Evolutionary conservation across 2,113 vertebrate species (phyloP).

Genomic region (Lepus europaeus): DNA sequence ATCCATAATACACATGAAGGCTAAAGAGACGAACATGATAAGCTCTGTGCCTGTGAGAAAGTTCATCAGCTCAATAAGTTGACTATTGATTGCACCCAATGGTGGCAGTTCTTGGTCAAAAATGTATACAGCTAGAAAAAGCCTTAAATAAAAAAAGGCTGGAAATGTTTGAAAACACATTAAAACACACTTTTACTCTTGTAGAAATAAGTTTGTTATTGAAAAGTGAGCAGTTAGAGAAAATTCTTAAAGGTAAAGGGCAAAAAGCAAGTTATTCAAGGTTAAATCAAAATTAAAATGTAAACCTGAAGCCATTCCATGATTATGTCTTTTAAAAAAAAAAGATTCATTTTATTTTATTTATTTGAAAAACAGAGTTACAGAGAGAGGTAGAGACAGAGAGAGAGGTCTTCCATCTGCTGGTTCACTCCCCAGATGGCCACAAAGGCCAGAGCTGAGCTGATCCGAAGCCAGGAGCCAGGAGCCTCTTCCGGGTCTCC

Average conservation of each 20-base stretch:
- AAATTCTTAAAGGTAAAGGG: neutral
- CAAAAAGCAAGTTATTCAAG: neutral
- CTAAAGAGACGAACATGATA: neutral
- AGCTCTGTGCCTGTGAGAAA: neutral
- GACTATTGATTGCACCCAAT: neutral
- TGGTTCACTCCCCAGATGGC: too few relatives aligned
- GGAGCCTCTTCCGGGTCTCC: too few relatives aligned
- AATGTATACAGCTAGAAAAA: neutral
- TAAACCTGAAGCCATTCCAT: conserved; percentile 13
- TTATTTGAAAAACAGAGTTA: too few relatives aligned
- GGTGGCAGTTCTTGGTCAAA: neutral
- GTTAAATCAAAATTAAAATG: neutral
- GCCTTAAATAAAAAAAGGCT: neutral
- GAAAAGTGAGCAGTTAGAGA: neutral
- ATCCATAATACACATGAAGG: neutral
- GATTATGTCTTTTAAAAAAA: neutral
- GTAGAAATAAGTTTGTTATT: neutral
- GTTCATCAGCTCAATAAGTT: neutral
- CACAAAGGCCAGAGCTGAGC: too few relatives aligned
- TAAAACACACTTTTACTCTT: neutral
- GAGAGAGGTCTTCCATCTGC: too few relatives aligned
- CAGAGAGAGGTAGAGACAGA: too few relatives aligned
- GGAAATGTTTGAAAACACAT: neutral
- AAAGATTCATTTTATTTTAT: too few relatives aligned
- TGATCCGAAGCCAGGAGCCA: too few relatives aligned